phyloP scores from a whole-genome alignment of 2,797 vertebrate genomes.

The Pygocentrus nattereri region DNA sequence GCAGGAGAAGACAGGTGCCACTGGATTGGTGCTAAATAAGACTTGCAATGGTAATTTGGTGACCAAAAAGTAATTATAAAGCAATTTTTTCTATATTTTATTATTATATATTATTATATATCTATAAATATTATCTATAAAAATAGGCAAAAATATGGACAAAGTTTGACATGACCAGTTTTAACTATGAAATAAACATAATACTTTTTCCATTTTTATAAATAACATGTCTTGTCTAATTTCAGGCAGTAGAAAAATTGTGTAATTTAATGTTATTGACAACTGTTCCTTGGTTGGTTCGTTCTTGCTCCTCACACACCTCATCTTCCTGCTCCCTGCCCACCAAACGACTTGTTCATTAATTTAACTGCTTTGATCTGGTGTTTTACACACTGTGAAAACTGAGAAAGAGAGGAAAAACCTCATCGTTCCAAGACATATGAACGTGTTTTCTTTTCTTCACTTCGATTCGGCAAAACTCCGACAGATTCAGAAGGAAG shows the following conservation, averaged over 20 bases:
- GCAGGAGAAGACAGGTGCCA: no score
- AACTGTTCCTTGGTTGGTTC: neutral
- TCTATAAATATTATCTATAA: no score
- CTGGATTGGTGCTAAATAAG: no score
- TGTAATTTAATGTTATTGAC: neutral
- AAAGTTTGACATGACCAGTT: no score
- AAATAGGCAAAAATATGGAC: no score
- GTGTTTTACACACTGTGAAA: conserved; percentile 50
- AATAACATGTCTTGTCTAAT: no score
- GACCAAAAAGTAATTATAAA: no score
- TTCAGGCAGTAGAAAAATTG: neutral
- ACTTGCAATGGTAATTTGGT: no score
- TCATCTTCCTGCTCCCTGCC: conserved; percentile 18
- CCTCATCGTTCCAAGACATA: conserved; percentile 58
- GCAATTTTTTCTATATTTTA: no score
- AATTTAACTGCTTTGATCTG: conserved; percentile 61
- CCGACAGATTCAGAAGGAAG: conserved; percentile 60
- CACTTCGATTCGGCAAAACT: conserved; percentile 38
- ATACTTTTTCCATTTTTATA: no score
- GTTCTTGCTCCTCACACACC: conserved; percentile 30
- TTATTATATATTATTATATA: no score
- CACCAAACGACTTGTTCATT: conserved; percentile 62
- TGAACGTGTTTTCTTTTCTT: conserved; percentile 34
- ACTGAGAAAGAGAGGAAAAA: conserved; percentile 6
- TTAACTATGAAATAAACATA: no score